Percentiles rank a stretch among this genome's conserved stretches.
Conservation (phyloP, 1,140 invertebrate species). For the Diplogasteroides magnus region DNA sequence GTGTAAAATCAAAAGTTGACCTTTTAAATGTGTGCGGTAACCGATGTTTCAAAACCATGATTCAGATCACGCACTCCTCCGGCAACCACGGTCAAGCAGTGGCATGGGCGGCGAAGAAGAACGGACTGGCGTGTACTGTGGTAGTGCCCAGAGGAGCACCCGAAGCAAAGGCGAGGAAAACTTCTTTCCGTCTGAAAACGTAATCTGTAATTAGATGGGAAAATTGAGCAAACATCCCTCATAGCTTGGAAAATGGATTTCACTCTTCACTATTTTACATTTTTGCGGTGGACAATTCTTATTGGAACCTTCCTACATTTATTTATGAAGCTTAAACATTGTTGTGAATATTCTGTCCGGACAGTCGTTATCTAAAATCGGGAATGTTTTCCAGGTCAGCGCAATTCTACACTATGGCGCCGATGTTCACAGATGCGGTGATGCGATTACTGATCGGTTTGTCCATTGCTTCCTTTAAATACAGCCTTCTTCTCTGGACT, state of each 20-base stretch:
- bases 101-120: conserved; percentile 55
- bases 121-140: conserved; percentile 52
- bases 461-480: no score
- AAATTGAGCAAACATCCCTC: no score
- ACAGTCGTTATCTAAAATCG: neutral
- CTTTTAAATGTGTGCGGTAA: neutral
- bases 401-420: conserved; percentile 56
- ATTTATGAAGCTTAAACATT: no score
- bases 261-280: no score
- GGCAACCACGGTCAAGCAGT: conserved; percentile 58
- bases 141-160: conserved; percentile 56
- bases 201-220: no score
- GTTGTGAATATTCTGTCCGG: no score
- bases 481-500: no score
- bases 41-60: conserved; percentile 5
- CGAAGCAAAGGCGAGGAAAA: conserved; percentile 45
- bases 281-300: no score
- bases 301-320: no score
- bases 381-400: conserved; percentile 13
- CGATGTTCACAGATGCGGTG: conserved; percentile 49
- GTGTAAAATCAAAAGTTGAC: no score
- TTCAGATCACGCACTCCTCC: conserved; percentile 56
- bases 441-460: conserved; percentile 21
- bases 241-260: no score
- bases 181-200: no score